Conservation (phyloP, 2,113 vertebrate genomes). For the Erythrocercus mccallii region DNA sequence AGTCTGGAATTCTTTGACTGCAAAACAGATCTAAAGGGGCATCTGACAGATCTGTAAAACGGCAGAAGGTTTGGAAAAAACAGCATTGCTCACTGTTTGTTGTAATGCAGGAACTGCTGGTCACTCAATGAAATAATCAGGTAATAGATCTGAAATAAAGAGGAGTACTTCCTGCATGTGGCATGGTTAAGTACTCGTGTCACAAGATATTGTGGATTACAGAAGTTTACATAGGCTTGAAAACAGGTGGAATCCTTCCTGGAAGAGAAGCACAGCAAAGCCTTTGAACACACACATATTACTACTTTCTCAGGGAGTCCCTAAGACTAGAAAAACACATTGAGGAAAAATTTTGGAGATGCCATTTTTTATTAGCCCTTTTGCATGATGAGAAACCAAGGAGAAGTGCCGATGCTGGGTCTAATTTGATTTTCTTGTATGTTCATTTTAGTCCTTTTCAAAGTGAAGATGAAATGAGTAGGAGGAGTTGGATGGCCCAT, state of each 20-base stretch:
- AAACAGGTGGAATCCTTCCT: background rate
- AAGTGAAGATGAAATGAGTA: background rate
- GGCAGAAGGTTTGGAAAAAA: background rate
- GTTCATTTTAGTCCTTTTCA: background rate
- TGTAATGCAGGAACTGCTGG: background rate
- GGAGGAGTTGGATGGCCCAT: background rate
- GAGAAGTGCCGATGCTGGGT: rapidly evolving
- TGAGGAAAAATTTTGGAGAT: background rate
- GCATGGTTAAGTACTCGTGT: background rate
- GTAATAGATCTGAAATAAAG: background rate
- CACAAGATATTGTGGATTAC: background rate
- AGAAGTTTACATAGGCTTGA: background rate
- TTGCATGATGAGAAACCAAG: background rate
- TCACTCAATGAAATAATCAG: background rate
- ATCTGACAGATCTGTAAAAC: background rate
- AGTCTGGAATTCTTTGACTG: background rate
- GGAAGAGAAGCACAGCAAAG: background rate
- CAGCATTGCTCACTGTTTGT: background rate
- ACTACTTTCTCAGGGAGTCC: background rate
- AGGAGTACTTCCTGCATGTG: background rate
- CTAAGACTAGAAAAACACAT: background rate
- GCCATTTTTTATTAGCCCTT: background rate
- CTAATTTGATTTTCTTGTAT: background rate
- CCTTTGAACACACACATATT: background rate
- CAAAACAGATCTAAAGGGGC: background rate